Percentiles rank a stretch among this genome's conserved stretches.
phyloP scores from a whole-genome alignment of 2,888 invertebrate genomes.

The Noctua janthe region DNA sequence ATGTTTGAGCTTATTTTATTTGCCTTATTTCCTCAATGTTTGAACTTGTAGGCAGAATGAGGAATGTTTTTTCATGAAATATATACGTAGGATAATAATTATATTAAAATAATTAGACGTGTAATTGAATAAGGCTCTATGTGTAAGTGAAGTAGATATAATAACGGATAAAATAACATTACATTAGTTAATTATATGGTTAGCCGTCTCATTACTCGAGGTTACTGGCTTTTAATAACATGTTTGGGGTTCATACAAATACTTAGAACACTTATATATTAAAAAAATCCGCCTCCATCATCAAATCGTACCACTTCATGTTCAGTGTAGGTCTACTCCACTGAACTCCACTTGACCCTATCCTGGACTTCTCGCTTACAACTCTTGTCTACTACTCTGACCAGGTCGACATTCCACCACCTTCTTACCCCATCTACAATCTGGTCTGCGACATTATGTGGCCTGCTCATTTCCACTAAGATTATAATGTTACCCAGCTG shows the following conservation, averaged over 20 bases:
- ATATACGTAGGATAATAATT: not conserved
- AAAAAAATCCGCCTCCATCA: not conserved
- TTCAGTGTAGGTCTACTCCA: not conserved
- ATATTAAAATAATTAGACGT: not conserved
- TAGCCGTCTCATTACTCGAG: not conserved
- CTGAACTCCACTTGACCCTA: not conserved
- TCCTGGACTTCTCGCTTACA: not conserved
- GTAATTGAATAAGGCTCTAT: not conserved
- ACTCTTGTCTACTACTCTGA: not conserved
- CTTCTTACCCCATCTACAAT: not conserved
- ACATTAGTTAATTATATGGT: not conserved
- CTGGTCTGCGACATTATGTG: not conserved
- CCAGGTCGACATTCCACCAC: not conserved
- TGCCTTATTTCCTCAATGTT: slow-evolving; percentile 3
- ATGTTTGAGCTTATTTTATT: slow-evolving; percentile 30
- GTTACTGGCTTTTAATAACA: slow-evolving; percentile 8
- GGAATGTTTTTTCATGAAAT: slow-evolving; percentile 16
- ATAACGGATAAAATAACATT: not conserved
- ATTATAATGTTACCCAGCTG: not conserved
- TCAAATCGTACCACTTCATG: not conserved
- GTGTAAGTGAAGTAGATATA: not conserved
- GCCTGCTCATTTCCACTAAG: not conserved
- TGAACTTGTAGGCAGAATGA: not conserved
- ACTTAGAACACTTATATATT: not conserved
- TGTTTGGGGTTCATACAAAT: not conserved